Conservation (phyloP, 2,797 vertebrate species). For the Amniataba percoides region DNA sequence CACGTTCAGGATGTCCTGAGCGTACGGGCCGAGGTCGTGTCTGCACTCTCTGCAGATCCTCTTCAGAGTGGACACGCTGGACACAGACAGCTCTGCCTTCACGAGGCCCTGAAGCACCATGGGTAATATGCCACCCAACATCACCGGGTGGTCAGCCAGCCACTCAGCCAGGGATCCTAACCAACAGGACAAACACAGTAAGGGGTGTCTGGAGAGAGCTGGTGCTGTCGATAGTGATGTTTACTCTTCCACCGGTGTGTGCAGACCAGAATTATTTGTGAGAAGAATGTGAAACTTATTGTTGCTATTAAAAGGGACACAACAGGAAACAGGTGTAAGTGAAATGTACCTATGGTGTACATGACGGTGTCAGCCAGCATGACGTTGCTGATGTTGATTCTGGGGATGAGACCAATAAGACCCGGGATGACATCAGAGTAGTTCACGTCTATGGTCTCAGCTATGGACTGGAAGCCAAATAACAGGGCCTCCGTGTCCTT, state of each 20-base stretch:
- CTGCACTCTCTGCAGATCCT: constrained; percentile 98
- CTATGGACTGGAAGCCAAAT: constrained; percentile 99
- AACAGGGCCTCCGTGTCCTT: constrained; percentile 96
- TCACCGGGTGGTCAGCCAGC: constrained; percentile 96
- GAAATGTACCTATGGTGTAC: constrained; percentile 93
- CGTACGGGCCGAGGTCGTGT: constrained; percentile 90
- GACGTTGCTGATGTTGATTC: constrained; percentile 95
- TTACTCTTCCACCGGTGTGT: background rate
- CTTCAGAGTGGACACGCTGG: constrained; percentile 96
- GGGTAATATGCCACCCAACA: constrained; percentile 93
- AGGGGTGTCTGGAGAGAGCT: background rate
- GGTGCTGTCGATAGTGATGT: background rate
- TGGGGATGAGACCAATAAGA: constrained; percentile 96
- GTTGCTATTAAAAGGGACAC: background rate
- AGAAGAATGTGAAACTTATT: background rate
- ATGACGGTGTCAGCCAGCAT: constrained; percentile 97
- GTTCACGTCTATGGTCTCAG: constrained; percentile 97
- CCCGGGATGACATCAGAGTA: constrained; percentile 98
- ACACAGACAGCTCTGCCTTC: constrained; percentile 95
- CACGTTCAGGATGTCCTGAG: constrained; percentile 93
- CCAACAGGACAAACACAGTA: background rate
- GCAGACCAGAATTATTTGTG: background rate
- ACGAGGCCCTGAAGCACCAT: constrained; percentile 94
- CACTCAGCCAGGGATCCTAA: constrained; percentile 96
- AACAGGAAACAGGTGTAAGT: background rate